Evolutionary conservation across 2,888 invertebrate genomes (phyloP).

Genomic region (Antitype chi): DNA sequence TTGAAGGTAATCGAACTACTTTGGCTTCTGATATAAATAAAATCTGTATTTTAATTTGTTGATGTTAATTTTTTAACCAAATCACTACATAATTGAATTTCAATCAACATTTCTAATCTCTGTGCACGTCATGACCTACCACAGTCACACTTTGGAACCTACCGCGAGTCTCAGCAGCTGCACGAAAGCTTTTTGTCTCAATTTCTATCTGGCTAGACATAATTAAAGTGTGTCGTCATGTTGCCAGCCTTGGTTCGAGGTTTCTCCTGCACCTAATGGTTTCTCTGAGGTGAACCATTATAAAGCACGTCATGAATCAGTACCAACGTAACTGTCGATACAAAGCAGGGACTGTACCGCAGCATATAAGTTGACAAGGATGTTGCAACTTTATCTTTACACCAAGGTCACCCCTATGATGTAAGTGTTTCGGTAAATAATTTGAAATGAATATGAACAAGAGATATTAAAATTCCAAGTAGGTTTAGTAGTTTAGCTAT

Average conservation of each 20-base stretch:
- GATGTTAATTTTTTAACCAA: neutral
- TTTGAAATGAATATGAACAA: neutral
- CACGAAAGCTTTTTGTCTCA: constrained; percentile 70
- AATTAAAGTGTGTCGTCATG: constrained; percentile 73
- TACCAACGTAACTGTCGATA: constrained; percentile 8
- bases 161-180: constrained; percentile 49
- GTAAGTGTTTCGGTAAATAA: neutral
- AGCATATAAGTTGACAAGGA: neutral
- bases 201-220: constrained; percentile 69
- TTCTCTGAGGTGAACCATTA: constrained; percentile 61
- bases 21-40: neutral
- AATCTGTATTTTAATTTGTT: neutral
- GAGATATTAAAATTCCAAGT: neutral
- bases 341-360: constrained; percentile 39
- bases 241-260: constrained; percentile 70
- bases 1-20: neutral
- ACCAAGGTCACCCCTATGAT: neutral
- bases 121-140: constrained; percentile 25
- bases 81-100: neutral
- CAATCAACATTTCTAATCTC: constrained; percentile 23
- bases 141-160: constrained; percentile 38
- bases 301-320: constrained; percentile 26
- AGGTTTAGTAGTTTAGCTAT: neutral
- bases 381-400: constrained; percentile 3
- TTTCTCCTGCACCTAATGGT: constrained; percentile 69